Evolutionary conservation across 2,797 vertebrate species (phyloP).

Genomic region (Coendou prehensilis): DNA sequence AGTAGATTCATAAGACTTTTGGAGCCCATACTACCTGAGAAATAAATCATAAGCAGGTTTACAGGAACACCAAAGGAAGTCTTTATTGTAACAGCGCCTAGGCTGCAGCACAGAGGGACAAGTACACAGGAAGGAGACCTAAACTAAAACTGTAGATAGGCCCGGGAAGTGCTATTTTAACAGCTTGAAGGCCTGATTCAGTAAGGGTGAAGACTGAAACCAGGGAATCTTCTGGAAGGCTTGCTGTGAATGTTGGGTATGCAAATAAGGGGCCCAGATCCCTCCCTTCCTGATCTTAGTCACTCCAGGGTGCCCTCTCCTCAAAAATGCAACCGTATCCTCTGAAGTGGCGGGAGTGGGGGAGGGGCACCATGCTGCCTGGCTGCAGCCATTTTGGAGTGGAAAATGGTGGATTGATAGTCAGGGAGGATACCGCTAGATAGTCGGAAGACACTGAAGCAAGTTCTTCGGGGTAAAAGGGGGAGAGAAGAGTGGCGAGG

Average conservation of each 20-base stretch:
- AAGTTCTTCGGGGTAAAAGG: background rate
- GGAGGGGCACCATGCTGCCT: background rate
- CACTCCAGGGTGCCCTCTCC: background rate
- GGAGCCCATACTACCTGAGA: background rate
- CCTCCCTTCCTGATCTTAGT: background rate
- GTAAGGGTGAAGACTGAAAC: background rate
- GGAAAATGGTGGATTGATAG: background rate
- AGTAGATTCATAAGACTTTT: background rate
- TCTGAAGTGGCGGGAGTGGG: background rate
- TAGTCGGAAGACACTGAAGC: background rate
- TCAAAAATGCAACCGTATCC: background rate
- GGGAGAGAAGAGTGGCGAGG: background rate
- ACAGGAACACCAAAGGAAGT: background rate
- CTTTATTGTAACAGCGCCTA: background rate
- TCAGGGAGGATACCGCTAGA: background rate
- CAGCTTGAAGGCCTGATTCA: background rate
- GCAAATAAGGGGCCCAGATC: background rate
- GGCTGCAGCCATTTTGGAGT: background rate
- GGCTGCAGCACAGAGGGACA: background rate
- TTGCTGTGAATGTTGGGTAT: background rate
- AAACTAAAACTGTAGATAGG: background rate
- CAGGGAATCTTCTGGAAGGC: background rate
- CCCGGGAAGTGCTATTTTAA: background rate
- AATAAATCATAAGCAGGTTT: background rate
- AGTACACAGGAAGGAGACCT: background rate